A percentile compares a stretch with the other conserved stretches of the same genome.
Conservation (phyloP, 2,888 invertebrate genomes). For the Carterocephalus palaemon region DNA sequence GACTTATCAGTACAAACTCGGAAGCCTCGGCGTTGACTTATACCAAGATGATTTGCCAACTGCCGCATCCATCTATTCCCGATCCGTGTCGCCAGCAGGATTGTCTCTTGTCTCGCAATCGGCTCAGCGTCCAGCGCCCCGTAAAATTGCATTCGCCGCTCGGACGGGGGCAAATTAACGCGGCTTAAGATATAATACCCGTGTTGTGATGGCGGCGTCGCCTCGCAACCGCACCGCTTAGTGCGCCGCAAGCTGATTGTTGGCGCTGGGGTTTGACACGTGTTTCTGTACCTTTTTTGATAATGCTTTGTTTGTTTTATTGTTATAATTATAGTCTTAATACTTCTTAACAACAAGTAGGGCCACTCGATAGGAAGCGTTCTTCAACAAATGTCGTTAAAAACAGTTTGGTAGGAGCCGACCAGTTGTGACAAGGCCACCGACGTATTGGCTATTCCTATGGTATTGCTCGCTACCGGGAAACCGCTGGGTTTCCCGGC, state of each 20-base stretch:
- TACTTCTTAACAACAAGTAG: no score
- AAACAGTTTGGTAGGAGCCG: no score
- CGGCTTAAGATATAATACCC: slow-evolving; percentile 71
- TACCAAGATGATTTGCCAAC: no score
- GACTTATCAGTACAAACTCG: background rate
- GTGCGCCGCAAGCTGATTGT: slow-evolving; percentile 19
- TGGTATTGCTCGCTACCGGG: no score
- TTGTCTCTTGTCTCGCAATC: slow-evolving; percentile 74
- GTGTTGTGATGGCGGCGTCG: slow-evolving; percentile 62
- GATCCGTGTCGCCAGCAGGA: slow-evolving; percentile 44
- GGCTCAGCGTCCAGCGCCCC: slow-evolving; percentile 72
- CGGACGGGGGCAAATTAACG: slow-evolving; percentile 62
- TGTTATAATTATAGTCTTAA: no score
- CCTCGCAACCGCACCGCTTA: slow-evolving; percentile 59
- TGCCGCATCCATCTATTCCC: slow-evolving; percentile 25
- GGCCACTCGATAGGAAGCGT: no score
- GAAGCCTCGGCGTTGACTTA: no score
- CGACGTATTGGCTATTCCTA: no score
- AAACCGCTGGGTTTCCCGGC: no score
- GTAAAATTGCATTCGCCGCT: slow-evolving; percentile 78
- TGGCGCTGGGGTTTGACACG: slow-evolving; percentile 10
- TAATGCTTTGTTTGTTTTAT: slow-evolving; percentile 3
- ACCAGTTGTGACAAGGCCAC: no score
- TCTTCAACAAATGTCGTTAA: no score
- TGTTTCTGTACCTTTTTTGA: slow-evolving; percentile 10